Conservation (phyloP, 2,888 invertebrate species). For the Apotomis turbidana region DNA sequence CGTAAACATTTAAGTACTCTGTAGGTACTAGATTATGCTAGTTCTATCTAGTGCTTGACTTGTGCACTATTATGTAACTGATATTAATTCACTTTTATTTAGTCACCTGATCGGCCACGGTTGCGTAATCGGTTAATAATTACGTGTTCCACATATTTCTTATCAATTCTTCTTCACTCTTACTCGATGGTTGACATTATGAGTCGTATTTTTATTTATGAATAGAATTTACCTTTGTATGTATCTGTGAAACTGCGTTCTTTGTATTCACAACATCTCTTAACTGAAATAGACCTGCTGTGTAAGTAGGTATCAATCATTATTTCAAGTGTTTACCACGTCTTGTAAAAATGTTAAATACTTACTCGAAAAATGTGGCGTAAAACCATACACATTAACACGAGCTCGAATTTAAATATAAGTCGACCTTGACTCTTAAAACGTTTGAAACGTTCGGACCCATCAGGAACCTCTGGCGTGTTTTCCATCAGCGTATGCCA, state of each 20-base stretch:
- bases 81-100: slow-evolving; percentile 11
- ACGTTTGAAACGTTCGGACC: slow-evolving; percentile 25
- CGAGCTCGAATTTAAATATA: slow-evolving; percentile 31
- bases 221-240: background rate
- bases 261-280: background rate
- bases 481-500: slow-evolving; percentile 32
- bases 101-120: slow-evolving; percentile 29
- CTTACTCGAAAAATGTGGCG: slow-evolving; percentile 28
- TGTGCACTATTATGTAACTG: slow-evolving; percentile 20
- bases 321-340: slow-evolving; percentile 4
- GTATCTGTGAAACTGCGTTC: background rate
- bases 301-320: background rate
- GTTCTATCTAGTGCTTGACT: background rate
- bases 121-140: slow-evolving; percentile 31
- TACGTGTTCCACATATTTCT: slow-evolving; percentile 24
- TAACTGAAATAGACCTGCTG: slow-evolving; percentile 1
- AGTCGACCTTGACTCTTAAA: slow-evolving; percentile 39
- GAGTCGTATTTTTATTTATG: background rate
- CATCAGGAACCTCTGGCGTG: slow-evolving; percentile 35
- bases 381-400: slow-evolving; percentile 31
- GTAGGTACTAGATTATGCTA: slow-evolving; percentile 3
- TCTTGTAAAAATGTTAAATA: slow-evolving; percentile 11
- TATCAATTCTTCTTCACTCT: slow-evolving; percentile 27
- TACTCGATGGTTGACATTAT: slow-evolving; percentile 8
- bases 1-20: slow-evolving; percentile 15